These are phyloP conservation scores for Leptinotarsa peninsularis DNA, from an alignment of 2,888 invertebrate genomes.

Conservation along the genomic window DNA sequence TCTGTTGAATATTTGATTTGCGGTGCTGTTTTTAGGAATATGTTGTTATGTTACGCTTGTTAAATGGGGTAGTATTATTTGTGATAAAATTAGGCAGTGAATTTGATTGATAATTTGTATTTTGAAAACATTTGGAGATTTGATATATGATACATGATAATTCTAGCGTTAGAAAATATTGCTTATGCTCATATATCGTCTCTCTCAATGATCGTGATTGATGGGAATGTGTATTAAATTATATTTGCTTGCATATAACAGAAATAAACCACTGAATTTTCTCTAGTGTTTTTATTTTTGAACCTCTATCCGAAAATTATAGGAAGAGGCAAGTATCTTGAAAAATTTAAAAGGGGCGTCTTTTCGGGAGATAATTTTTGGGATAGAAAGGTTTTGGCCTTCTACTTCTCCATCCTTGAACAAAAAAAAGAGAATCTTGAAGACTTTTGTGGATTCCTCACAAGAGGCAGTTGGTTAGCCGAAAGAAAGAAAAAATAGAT, in stretches of 20 bases:
- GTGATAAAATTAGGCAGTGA: conserved; percentile 13
- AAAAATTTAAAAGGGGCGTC: no score
- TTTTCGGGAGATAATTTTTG: no score
- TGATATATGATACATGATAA: no score
- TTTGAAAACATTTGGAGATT: background rate
- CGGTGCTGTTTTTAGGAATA: conserved; percentile 8
- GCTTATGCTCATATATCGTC: no score
- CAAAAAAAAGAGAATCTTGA: no score
- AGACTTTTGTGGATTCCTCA: no score
- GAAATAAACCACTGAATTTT: background rate
- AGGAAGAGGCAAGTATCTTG: no score
- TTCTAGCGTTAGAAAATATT: no score
- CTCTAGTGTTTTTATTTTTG: background rate
- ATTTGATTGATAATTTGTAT: background rate
- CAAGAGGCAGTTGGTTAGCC: no score
- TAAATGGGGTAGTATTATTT: background rate
- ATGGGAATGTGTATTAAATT: background rate
- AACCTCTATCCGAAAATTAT: background rate
- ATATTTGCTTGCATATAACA: conserved; percentile 4
- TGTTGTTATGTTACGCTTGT: background rate
- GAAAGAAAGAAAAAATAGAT: no score
- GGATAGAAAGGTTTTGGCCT: no score
- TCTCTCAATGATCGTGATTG: background rate
- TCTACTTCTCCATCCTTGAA: no score
- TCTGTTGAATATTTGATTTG: background rate